These are phyloP conservation scores for Desmodus rotundus DNA, from an alignment of 2,113 vertebrate genomes.

Conservation along the genomic window DNA sequence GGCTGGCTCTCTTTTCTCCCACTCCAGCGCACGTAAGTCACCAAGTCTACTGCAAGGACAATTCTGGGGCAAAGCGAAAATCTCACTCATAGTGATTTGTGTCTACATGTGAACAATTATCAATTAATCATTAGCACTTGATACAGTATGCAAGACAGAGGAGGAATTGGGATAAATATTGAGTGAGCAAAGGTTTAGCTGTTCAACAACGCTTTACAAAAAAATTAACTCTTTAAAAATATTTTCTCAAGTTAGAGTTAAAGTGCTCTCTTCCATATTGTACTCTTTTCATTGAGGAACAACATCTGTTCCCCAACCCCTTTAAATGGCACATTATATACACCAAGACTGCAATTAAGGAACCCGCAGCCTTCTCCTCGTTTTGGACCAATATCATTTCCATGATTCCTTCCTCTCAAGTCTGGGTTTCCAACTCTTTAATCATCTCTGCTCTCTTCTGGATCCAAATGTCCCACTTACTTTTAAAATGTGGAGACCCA, in stretches of 20 bases:
- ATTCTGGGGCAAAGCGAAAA: neutral
- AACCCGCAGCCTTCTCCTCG: slow-evolving; percentile 45
- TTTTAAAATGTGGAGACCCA: slow-evolving; percentile 49
- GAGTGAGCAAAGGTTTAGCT: neutral
- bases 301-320: slow-evolving; percentile 59
- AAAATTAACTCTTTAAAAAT: neutral
- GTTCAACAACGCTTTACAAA: neutral
- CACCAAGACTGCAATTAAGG: slow-evolving; percentile 54
- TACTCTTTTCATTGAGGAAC: neutral
- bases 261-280: neutral
- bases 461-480: slow-evolving; percentile 71
- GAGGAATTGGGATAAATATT: neutral
- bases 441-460: slow-evolving; percentile 73
- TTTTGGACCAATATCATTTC: slow-evolving; percentile 57
- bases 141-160: neutral
- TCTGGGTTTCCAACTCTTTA: slow-evolving; percentile 69
- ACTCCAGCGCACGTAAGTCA: neutral
- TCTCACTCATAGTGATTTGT: neutral
- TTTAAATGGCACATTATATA: slow-evolving; percentile 47
- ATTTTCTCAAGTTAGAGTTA: slow-evolving; percentile 10
- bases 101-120: neutral
- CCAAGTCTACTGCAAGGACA: neutral
- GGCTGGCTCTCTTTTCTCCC: neutral
- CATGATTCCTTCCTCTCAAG: slow-evolving; percentile 47
- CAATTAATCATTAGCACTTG: neutral